A percentile compares a stretch with the other conserved stretches of the same genome.
Evolutionary conservation across 2,797 vertebrate genomes (phyloP).

Genomic region (Urocyon cinereoargenteus): DNA sequence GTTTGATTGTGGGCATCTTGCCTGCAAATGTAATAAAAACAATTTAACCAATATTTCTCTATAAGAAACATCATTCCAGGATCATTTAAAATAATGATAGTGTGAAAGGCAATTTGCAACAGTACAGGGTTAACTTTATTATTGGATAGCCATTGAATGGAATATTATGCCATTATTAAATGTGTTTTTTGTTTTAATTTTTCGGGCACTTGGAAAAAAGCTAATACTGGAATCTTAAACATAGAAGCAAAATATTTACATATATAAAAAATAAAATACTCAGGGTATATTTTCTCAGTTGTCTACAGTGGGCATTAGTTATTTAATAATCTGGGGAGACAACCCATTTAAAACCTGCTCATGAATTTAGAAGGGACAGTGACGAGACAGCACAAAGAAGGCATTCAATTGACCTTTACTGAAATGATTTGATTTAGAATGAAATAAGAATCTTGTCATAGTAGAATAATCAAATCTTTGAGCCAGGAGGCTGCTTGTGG

Average conservation of each 20-base stretch:
- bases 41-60: slow-evolving; percentile 23
- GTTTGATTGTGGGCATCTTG: background rate
- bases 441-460: slow-evolving; percentile 42
- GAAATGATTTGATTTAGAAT: slow-evolving; percentile 61
- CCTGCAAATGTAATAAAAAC: background rate
- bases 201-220: background rate
- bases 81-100: slow-evolving; percentile 50
- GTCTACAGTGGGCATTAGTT: background rate
- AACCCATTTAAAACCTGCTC: background rate
- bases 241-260: background rate
- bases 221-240: background rate
- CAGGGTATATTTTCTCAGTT: background rate
- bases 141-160: background rate
- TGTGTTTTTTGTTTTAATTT: background rate
- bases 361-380: background rate
- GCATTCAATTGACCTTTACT: slow-evolving; percentile 47
- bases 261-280: background rate
- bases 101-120: slow-evolving; percentile 40
- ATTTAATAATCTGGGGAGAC: background rate
- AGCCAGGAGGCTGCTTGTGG: background rate
- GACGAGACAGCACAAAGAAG: background rate
- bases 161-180: slow-evolving; percentile 1
- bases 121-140: background rate
- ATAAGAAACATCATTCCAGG: background rate
- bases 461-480: slow-evolving; percentile 38